A percentile compares a stretch with the other conserved stretches of the same genome.
Evolutionary conservation across 2,888 invertebrate species (phyloP).

Genomic region (Diaprepes abbreviatus): DNA sequence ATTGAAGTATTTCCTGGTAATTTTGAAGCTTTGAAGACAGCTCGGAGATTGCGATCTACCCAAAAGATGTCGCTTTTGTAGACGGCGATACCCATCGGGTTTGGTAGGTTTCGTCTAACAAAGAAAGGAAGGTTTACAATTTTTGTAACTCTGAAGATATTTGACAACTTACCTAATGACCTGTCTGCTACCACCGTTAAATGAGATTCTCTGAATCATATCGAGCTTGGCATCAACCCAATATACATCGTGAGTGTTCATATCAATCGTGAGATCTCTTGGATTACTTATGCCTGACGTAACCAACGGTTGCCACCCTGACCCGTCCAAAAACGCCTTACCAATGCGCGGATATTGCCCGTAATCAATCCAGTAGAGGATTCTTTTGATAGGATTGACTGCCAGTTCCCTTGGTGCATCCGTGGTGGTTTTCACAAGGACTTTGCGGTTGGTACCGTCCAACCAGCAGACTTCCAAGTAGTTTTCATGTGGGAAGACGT

Average conservation of each 20-base stretch:
- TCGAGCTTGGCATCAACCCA: constrained; percentile 98
- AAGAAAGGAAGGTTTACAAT: too few relatives aligned
- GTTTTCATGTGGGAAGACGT: constrained; percentile 96
- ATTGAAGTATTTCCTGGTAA: constrained; percentile 79
- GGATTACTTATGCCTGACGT: constrained; percentile 93
- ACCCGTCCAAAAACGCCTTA: constrained; percentile 89
- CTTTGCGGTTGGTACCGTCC: constrained; percentile 91
- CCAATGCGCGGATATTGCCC: constrained; percentile 97
- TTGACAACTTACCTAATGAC: constrained; percentile 74
- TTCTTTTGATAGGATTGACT: constrained; percentile 93
- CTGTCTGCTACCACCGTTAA: constrained; percentile 84
- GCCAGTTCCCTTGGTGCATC: constrained; percentile 96
- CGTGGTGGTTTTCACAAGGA: constrained; percentile 90
- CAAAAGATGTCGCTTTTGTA: constrained; percentile 89
- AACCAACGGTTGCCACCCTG: constrained; percentile 87
- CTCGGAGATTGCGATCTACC: constrained; percentile 93
- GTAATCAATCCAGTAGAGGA: constrained; percentile 97
- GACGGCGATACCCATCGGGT: constrained; percentile 93
- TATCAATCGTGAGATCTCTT: constrained; percentile 91
- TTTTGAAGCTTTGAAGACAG: constrained; percentile 86
- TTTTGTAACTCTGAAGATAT: too few relatives aligned
- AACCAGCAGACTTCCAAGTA: constrained; percentile 95
- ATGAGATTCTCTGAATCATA: constrained; percentile 93
- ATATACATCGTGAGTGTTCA: constrained; percentile 94
- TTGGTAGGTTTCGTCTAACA: constrained; percentile 83